Evolutionary conservation across 1,140 invertebrate genomes (phyloP).

Genomic region (Pogonomyrmex barbatus): DNA sequence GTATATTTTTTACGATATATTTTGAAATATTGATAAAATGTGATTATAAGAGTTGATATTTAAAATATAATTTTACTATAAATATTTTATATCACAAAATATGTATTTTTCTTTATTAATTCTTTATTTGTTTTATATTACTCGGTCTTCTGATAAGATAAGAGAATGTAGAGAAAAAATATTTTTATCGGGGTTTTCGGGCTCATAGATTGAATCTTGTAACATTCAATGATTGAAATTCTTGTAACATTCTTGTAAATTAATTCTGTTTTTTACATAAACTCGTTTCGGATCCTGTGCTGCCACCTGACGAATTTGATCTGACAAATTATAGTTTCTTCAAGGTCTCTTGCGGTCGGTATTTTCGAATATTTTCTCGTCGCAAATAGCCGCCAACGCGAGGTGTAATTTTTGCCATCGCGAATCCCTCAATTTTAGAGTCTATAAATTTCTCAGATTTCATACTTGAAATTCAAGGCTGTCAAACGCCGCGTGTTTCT

Average conservation of each 20-base stretch:
- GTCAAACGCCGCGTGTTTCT: too few species aligned
- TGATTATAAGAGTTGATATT: too few species aligned
- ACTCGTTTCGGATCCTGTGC: constrained; percentile 41
- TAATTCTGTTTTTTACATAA: not conserved
- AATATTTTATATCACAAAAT: too few species aligned
- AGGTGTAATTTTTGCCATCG: not conserved
- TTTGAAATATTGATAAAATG: too few species aligned
- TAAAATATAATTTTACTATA: too few species aligned
- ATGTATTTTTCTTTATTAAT: too few species aligned
- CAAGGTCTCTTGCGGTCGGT: constrained; percentile 19
- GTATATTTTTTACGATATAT: too few species aligned
- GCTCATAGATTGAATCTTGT: too few species aligned
- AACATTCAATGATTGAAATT: not conserved
- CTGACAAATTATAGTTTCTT: constrained; percentile 39
- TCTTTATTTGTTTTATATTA: too few species aligned
- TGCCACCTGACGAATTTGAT: constrained; percentile 65
- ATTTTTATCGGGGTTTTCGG: too few species aligned
- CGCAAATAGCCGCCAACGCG: constrained; percentile 16
- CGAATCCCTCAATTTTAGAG: not conserved
- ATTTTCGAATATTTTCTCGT: constrained; percentile 23
- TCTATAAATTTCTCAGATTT: not conserved
- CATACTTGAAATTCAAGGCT: not conserved
- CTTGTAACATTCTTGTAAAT: not conserved
- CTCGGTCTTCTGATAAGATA: too few species aligned
- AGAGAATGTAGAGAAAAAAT: too few species aligned